These are phyloP conservation scores for Epistrophella euchroma DNA, from an alignment of 2,888 invertebrate species.

Conservation along the genomic window DNA sequence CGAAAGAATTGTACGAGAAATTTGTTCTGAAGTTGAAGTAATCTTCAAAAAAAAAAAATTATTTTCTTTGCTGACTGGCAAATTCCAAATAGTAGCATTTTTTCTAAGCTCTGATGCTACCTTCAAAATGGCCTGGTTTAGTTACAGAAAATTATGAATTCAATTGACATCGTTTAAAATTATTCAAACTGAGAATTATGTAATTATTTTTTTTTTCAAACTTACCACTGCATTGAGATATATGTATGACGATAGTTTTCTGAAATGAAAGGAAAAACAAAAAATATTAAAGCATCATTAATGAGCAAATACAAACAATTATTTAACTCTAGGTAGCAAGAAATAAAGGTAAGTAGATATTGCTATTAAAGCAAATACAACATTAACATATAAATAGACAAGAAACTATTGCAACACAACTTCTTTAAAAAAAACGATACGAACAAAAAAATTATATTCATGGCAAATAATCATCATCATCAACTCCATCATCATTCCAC, in stretches of 20 bases:
- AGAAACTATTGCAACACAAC: slow-evolving; percentile 30
- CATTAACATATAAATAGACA: neutral
- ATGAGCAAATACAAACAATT: slow-evolving; percentile 10
- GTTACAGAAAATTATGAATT: slow-evolving; percentile 16
- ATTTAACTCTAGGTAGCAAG: neutral
- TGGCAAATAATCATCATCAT: slow-evolving; percentile 23
- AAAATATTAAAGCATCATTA: slow-evolving; percentile 30
- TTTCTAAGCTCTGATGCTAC: neutral
- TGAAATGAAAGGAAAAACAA: slow-evolving; percentile 51
- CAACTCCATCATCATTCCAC: slow-evolving; percentile 5
- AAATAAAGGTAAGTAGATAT: slow-evolving; percentile 10
- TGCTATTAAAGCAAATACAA: slow-evolving; percentile 15
- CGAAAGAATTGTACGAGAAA: too few relatives aligned
- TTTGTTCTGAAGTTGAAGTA: too few relatives aligned
- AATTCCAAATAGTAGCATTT: neutral
- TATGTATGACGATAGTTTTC: slow-evolving; percentile 41
- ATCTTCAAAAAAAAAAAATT: neutral
- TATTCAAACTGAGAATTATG: slow-evolving; percentile 8
- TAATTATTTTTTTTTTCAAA: slow-evolving; percentile 19
- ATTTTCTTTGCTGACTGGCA: neutral
- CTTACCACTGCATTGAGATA: slow-evolving; percentile 70
- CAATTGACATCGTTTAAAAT: slow-evolving; percentile 20
- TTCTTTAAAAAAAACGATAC: slow-evolving; percentile 32
- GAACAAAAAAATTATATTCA: slow-evolving; percentile 29
- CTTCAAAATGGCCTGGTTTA: slow-evolving; percentile 18